Base-by-base conservation (phyloP, 2,888 invertebrate genomes). In the Scaptodrosophila latifasciaeformis region DNA sequence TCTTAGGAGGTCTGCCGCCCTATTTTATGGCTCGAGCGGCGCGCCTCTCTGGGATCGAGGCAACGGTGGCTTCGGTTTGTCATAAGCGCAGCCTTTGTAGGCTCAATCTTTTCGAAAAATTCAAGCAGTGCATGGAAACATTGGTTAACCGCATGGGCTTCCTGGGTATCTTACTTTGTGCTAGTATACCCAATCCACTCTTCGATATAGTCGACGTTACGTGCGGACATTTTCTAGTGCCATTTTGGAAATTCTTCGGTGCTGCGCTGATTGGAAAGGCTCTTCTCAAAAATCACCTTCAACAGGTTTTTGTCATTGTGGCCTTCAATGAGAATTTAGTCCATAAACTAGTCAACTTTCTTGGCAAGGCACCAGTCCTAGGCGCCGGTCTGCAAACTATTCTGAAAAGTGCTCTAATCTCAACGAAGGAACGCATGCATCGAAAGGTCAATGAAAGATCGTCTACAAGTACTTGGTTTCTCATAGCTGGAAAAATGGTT, bases 221-320 rank as follows among this genome's bases (percentile, higher is more conserved):
- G 0, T 99, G 99, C 85, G 99, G 99, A 0, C 99, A 99, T 87
- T 99, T 99, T 86, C 89, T 98, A 50, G 96, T 99, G 67, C 99
- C 99, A 2, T 99, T 99, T 87, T 98, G 98, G 97, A 99, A 98
- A 5, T 99, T 99, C 88, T 99, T 99, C 87, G 97, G 98, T 39
- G 99, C 99, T 54, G 99, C 99, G 0, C 89, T 99, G 2, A 91
- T 99, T 50, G 99, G 99, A 24, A 99, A 99, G 87, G 98, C 98
- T 12, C 90, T 98, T 45, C 92, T 99, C 64, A 99, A 99, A 88
- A 96, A 97, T 94, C 97, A 96, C 84, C 94, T 99, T 84, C 98
- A 99, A 88, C 96, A 96, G 88, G 88, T 97, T 85, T 96, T 96
- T 82, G 96, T 98, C 4, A 96, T 98, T 46, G 90, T 97, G 57